Conservation (phyloP, 2,113 vertebrate genomes). For the Chlamydotis undulata region DNA sequence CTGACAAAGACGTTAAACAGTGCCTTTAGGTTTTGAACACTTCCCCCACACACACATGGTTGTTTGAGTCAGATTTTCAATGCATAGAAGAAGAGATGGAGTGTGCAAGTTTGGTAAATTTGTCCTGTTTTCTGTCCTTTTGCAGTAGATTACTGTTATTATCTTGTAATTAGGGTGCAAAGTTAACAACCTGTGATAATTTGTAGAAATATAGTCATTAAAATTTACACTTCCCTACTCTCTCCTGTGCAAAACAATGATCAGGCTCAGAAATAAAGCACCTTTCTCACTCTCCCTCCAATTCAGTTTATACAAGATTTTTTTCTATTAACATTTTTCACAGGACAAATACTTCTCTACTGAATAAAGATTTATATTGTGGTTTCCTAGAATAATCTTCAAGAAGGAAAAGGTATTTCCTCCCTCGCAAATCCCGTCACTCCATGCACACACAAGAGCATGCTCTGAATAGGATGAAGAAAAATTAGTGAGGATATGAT, state of each 20-base stretch:
- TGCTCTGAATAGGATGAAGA: constrained; percentile 40
- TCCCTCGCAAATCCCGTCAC: constrained; percentile 38
- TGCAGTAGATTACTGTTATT: background rate
- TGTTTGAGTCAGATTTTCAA: background rate
- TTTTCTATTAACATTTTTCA: constrained; percentile 12
- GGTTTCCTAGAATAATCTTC: constrained; percentile 55
- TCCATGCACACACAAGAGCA: background rate
- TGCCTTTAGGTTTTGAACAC: background rate
- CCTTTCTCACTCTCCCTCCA: background rate
- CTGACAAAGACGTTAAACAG: too few species aligned
- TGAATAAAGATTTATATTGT: constrained; percentile 15
- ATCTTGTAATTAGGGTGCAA: background rate
- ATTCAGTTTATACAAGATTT: background rate
- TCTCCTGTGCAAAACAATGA: background rate
- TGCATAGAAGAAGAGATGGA: background rate
- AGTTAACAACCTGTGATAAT: background rate
- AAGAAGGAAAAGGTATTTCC: constrained; percentile 57
- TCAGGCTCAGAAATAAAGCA: background rate
- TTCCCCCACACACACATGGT: background rate
- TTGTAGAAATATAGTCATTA: background rate
- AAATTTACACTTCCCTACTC: background rate
- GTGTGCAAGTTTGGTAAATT: background rate
- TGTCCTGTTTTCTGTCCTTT: background rate
- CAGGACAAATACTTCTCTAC: background rate
- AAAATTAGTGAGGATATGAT: constrained; percentile 63